phyloP scores from a whole-genome alignment of 2,113 vertebrate species.

The Calidris pygmaea region DNA sequence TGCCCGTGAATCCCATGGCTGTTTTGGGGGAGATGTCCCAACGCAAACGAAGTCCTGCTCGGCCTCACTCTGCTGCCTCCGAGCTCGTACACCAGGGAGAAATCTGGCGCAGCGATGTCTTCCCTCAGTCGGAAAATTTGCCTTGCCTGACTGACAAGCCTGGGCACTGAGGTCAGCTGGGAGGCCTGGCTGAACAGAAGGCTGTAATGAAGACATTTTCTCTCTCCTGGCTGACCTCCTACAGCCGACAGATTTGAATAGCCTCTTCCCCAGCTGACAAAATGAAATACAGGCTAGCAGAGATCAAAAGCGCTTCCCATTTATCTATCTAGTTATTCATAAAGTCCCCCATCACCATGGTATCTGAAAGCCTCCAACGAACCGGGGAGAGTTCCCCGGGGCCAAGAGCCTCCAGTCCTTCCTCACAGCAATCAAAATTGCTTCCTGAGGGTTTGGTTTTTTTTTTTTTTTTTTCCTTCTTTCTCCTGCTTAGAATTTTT shows the following conservation, averaged over 20 bases:
- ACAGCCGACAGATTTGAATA: constrained; percentile 57
- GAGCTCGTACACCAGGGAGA: neutral
- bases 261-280: constrained; percentile 53
- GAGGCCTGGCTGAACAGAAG: constrained; percentile 54
- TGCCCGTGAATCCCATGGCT: neutral
- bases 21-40: neutral
- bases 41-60: neutral
- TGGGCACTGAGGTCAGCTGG: constrained; percentile 12
- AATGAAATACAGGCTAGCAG: constrained; percentile 50
- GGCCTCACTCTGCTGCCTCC: neutral
- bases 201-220: constrained; percentile 64
- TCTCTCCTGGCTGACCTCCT: constrained; percentile 60
- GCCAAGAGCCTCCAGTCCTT: constrained; percentile 29
- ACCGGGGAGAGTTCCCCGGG: constrained; percentile 3
- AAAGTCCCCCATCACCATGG: constrained; percentile 37
- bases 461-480: neutral
- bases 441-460: neutral
- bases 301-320: constrained; percentile 63
- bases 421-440: constrained; percentile 53
- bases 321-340: constrained; percentile 59
- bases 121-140: constrained; percentile 31
- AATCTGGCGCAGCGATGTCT: neutral
- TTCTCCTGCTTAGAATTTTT: constrained; percentile 35
- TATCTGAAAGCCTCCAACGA: constrained; percentile 42
- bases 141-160: constrained; percentile 25